Conservation (phyloP, 2,113 vertebrate species). For the Eulemur rufifrons region DNA sequence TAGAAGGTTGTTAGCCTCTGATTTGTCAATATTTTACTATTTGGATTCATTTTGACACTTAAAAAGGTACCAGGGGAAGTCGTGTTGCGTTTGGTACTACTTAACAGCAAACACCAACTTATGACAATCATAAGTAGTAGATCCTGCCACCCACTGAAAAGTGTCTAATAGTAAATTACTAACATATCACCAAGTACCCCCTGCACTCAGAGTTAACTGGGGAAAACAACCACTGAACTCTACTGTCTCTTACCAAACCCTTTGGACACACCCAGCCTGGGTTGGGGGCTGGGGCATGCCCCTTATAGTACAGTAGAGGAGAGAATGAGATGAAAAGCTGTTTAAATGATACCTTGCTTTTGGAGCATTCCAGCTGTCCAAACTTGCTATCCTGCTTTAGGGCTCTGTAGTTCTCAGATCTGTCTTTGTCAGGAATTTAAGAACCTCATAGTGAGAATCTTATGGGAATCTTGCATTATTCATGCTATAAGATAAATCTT, state of each 20-base stretch:
- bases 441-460: background rate
- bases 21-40: background rate
- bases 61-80: background rate
- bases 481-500: background rate
- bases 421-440: background rate
- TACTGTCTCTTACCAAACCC: background rate
- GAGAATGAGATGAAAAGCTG: background rate
- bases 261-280: background rate
- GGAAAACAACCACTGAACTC: background rate
- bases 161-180: background rate
- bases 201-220: background rate
- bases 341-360: background rate
- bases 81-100: background rate
- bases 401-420: background rate
- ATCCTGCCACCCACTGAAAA: background rate
- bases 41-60: background rate
- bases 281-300: too few species aligned
- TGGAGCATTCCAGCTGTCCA: background rate
- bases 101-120: background rate
- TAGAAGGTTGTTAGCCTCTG: background rate
- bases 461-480: background rate
- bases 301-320: background rate
- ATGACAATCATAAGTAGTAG: background rate
- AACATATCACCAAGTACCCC: background rate
- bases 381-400: background rate